Percentiles rank a stretch among this genome's conserved stretches.
Conservation (phyloP, 2,113 vertebrate genomes). For the Sardina pilchardus region DNA sequence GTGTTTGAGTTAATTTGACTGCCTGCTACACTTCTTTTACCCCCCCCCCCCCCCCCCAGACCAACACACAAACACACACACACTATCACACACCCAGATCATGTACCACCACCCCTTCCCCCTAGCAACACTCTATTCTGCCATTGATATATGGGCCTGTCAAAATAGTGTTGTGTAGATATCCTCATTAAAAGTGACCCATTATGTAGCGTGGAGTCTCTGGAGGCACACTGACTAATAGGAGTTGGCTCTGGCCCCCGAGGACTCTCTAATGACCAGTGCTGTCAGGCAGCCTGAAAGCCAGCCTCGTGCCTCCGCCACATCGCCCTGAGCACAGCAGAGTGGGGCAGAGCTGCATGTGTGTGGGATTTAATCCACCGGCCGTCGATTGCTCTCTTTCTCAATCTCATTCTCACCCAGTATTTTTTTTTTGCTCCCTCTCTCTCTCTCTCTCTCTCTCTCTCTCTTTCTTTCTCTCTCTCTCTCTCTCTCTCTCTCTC, state of each 20-base stretch:
- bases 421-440: too few relatives aligned
- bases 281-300: constrained; percentile 41
- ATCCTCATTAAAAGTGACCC: constrained; percentile 59
- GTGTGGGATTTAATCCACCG: constrained; percentile 19
- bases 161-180: constrained; percentile 45
- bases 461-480: background rate
- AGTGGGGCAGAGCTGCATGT: constrained; percentile 14
- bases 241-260: constrained; percentile 54
- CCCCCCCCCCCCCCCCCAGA: background rate
- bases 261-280: constrained; percentile 56
- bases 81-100: background rate
- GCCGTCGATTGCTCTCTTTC: background rate
- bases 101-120: constrained; percentile 10
- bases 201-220: constrained; percentile 53
- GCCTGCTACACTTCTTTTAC: background rate
- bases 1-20: constrained; percentile 26
- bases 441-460: background rate
- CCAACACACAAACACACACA: constrained; percentile 4
- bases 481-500: background rate
- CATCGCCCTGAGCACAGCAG: constrained; percentile 33
- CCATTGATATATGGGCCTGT: constrained; percentile 44
- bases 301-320: constrained; percentile 41
- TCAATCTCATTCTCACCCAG: too few relatives aligned
- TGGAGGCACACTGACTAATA: constrained; percentile 45
- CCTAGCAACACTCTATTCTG: constrained; percentile 37